phyloP scores from a whole-genome alignment of 2,113 vertebrate genomes.

The Sinocyclocheilus anophthalmus region DNA sequence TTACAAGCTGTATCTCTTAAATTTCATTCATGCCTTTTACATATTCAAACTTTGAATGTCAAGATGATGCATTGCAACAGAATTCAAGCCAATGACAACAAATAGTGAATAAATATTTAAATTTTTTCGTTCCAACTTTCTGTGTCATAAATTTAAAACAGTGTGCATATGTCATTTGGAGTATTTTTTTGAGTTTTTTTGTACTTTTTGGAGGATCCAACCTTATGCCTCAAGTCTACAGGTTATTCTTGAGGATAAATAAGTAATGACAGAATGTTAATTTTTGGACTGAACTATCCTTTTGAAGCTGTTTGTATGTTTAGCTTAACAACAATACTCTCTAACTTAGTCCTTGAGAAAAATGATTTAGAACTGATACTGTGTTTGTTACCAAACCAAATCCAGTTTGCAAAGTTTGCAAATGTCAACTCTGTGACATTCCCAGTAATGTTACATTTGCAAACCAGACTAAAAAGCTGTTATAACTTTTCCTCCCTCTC shows the following conservation, averaged over 20 bases:
- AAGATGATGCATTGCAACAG: not conserved
- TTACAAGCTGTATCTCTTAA: not conserved
- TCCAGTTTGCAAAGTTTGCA: conserved; percentile 18
- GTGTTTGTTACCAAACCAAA: conserved; percentile 21
- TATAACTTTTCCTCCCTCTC: conserved; percentile 14
- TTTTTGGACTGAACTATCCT: not conserved
- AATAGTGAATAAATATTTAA: not conserved
- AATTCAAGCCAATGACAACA: not conserved
- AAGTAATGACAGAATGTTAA: not conserved
- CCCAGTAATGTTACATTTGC: not conserved
- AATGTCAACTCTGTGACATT: conserved; percentile 53
- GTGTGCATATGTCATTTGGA: too few relatives aligned
- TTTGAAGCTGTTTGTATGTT: not conserved
- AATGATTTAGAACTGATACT: not conserved
- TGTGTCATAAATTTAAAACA: too few relatives aligned
- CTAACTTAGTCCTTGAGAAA: not conserved
- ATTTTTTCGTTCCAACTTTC: not conserved
- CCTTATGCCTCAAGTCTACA: not conserved
- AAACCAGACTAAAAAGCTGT: not conserved
- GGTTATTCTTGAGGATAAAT: not conserved
- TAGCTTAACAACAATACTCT: not conserved
- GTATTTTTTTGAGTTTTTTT: too few relatives aligned
- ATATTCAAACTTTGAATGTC: conserved; percentile 1
- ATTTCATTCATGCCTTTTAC: not conserved
- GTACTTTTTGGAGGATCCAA: not conserved